These are phyloP conservation scores for Acanthosepion esculentum DNA, from an alignment of 2,888 invertebrate genomes.

Conservation along the genomic window DNA sequence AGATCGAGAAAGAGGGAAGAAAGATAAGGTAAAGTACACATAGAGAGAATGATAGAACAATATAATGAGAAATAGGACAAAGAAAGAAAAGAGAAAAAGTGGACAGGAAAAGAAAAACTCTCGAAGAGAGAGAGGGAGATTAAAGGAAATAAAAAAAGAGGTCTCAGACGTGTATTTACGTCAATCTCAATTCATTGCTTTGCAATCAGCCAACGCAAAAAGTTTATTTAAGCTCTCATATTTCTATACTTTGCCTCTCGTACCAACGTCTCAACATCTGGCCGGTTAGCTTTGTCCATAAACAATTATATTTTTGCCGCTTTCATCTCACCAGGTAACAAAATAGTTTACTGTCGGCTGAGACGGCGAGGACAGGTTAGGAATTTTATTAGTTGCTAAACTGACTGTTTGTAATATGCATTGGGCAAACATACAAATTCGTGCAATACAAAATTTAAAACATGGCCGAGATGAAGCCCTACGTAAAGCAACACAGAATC, in stretches of 20 bases:
- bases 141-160: background rate
- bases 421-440: background rate
- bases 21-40: background rate
- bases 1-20: too few relatives aligned
- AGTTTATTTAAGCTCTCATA: background rate
- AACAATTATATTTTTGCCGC: conserved; percentile 21
- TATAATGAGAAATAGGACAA: background rate
- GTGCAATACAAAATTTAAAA: background rate
- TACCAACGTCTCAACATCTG: background rate
- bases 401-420: background rate
- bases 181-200: background rate
- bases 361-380: background rate
- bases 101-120: too few relatives aligned
- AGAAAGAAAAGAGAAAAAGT: background rate
- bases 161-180: background rate
- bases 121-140: too few relatives aligned
- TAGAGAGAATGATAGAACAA: background rate
- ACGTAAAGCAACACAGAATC: background rate
- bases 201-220: background rate
- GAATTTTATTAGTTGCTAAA: background rate
- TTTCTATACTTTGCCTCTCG: background rate
- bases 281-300: background rate
- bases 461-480: background rate
- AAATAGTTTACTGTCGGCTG: background rate
- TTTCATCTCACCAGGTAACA: conserved; percentile 8